Percentiles rank a stretch among this genome's conserved stretches.
phyloP scores from a whole-genome alignment of 2,113 vertebrate genomes.

The Cricetomys ansorgei region DNA sequence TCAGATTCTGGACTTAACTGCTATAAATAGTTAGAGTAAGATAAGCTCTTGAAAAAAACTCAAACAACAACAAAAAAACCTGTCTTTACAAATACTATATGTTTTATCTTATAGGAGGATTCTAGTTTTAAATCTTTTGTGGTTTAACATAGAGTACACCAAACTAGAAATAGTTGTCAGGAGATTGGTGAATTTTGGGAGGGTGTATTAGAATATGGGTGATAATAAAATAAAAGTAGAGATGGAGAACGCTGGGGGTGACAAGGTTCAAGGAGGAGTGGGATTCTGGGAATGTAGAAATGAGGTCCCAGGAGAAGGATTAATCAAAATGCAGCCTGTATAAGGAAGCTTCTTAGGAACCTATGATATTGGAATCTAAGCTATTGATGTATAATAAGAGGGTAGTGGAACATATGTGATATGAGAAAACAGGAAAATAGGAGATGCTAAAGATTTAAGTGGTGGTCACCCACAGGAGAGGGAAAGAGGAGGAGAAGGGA shows the following conservation, averaged over 20 bases:
- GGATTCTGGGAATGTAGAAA: neutral
- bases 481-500: neutral
- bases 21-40: neutral
- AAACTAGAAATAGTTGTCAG: no score
- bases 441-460: neutral
- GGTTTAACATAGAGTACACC: neutral
- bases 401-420: neutral
- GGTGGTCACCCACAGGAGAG: no score
- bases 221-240: neutral
- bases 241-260: neutral
- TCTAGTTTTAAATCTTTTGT: neutral
- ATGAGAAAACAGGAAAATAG: neutral
- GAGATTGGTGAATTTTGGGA: neutral
- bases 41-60: neutral
- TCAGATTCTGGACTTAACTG: neutral
- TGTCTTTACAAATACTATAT: no score
- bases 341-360: no score
- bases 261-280: neutral
- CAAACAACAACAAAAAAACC: neutral
- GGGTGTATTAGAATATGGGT: neutral
- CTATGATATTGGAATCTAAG: neutral
- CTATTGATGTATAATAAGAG: neutral
- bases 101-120: neutral
- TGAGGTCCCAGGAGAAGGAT: no score
- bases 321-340: neutral